Conservation (phyloP, 2,113 vertebrate genomes). For the Cephalopterus ornatus region DNA sequence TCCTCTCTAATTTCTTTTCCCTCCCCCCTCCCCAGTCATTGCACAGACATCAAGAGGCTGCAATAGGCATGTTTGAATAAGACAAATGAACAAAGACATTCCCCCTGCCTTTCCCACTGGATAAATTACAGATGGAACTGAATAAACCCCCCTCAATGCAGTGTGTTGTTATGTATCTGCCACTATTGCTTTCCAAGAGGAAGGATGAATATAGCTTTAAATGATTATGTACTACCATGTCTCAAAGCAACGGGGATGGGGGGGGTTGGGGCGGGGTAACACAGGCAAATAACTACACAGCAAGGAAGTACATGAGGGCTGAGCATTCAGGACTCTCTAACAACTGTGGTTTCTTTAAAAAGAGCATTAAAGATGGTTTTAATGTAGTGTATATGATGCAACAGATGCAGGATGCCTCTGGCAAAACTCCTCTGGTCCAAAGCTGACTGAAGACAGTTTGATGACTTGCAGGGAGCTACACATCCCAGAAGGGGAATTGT, state of each 20-base stretch:
- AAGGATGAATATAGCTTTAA: constrained; percentile 44
- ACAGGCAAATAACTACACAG: constrained; percentile 17
- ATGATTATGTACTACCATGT: constrained; percentile 52
- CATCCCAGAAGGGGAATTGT: constrained; percentile 55
- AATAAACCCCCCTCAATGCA: neutral
- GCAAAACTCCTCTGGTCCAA: constrained; percentile 55
- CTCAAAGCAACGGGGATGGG: neutral
- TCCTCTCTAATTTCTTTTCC: neutral
- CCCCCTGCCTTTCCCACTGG: constrained; percentile 13
- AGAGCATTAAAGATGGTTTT: constrained; percentile 72
- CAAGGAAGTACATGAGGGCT: constrained; percentile 35
- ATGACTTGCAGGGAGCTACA: constrained; percentile 69
- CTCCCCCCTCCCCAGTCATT: neutral
- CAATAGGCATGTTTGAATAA: constrained; percentile 11
- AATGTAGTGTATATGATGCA: constrained; percentile 69
- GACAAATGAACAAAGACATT: constrained; percentile 59
- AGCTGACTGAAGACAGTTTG: constrained; percentile 73
- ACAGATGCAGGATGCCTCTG: constrained; percentile 70
- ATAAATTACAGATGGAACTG: constrained; percentile 47
- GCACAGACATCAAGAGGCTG: neutral
- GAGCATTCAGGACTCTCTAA: constrained; percentile 7
- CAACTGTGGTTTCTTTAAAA: constrained; percentile 64
- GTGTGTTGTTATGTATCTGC: neutral
- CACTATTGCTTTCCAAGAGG: constrained; percentile 28
- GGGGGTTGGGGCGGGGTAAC: constrained; percentile 16